Base-by-base conservation (phyloP, 1,140 invertebrate genomes). In the Solen grandis region DNA sequence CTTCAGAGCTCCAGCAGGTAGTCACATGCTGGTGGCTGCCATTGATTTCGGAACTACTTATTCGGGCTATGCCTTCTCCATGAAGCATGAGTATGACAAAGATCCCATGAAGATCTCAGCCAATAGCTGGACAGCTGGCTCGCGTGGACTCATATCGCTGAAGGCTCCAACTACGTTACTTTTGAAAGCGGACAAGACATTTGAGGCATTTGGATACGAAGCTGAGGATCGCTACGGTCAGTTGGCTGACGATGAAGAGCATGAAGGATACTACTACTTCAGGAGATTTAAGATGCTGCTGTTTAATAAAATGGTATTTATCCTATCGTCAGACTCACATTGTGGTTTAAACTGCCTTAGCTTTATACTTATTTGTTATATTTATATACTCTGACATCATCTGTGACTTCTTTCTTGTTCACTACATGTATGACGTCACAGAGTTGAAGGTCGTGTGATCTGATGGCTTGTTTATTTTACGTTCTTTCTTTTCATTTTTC, bases 31-130 rank as follows among this genome's bases (percentile, higher is more conserved):
- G 19, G 72, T 75, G 36, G 72, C 59, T 33, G 72, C 72, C 41
- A 75, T 75, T 22, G 72, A 75, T 25, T 75, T 75, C 31, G 72
- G 72, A 0, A 75, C 57, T 1, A 75, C 72, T 22, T 75, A 31
- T 41, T 75, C 72, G 16, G 72, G 72, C 25, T 75, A 75, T 50
- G 72, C 72, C 13, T 75, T 60, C 38, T 41, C 55, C 1, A 41
- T 75, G 25, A 75, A 62, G 5, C 72, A 75, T 25, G 72, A 75
- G 36, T 75, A 46, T 29, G 72, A 60, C n/a, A 31, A 3, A 13
- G 72, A 75, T 3, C 72, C 72, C 1, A 29, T 59, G n/a, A 75
- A 62, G 54, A 57, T 75, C 3, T 46, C 38, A 16, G 59, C 57
- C 13, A 62, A 62, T 22, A 72, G 50, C 5, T 75, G 72, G 72